phyloP scores from a whole-genome alignment of 2,888 invertebrate genomes.

The Acronicta leporina region DNA sequence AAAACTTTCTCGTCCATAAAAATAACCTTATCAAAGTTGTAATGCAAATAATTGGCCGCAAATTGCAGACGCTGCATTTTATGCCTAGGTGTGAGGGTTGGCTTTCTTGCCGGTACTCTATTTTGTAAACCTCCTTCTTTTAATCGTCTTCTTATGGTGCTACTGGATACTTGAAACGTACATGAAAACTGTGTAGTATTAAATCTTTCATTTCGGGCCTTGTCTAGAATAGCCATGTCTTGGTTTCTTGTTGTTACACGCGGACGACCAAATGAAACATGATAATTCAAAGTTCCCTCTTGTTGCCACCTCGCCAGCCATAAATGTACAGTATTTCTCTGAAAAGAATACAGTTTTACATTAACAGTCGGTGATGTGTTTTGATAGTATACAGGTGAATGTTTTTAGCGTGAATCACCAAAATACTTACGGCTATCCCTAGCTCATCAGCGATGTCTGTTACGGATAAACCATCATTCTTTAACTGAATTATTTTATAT shows the following conservation, averaged over 20 bases:
- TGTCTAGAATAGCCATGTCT: slow-evolving; percentile 4
- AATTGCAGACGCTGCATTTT: slow-evolving; percentile 8
- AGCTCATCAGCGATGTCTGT: background rate
- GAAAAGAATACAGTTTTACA: background rate
- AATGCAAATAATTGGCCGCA: slow-evolving; percentile 6
- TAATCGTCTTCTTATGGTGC: slow-evolving; percentile 14
- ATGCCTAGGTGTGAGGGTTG: slow-evolving; percentile 2
- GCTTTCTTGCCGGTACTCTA: slow-evolving; percentile 15
- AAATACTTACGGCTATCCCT: too few species aligned
- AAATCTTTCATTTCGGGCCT: slow-evolving; percentile 3
- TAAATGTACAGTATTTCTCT: background rate
- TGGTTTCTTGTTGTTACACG: slow-evolving; percentile 8
- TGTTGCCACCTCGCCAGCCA: background rate
- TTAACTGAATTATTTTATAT: too few species aligned
- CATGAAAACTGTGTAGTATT: slow-evolving; percentile 1
- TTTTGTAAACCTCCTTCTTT: slow-evolving; percentile 12
- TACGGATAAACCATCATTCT: background rate
- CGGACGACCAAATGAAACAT: slow-evolving; percentile 1
- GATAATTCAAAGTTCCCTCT: background rate
- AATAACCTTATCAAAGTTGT: slow-evolving; percentile 8
- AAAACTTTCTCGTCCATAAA: slow-evolving; percentile 13
- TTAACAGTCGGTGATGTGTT: background rate
- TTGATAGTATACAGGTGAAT: too few species aligned
- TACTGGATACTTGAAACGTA: slow-evolving; percentile 2
- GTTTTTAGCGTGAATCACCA: too few species aligned